phyloP scores from a whole-genome alignment of 2,113 vertebrate species.

The Serinus canaria region DNA sequence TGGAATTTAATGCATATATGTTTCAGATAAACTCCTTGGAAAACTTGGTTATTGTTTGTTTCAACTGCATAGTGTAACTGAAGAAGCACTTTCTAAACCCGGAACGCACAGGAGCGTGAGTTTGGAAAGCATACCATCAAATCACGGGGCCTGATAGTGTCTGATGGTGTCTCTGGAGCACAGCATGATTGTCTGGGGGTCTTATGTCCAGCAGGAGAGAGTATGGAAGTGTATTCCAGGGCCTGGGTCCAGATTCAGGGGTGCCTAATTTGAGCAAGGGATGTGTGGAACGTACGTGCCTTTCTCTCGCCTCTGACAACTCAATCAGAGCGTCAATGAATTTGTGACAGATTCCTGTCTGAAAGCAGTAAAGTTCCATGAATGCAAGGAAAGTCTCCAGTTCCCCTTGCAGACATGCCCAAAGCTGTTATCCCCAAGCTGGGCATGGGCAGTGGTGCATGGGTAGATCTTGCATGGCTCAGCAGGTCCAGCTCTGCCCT shows the following conservation, averaged over 20 bases:
- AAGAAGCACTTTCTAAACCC: background rate
- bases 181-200: background rate
- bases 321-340: background rate
- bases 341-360: background rate
- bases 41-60: background rate
- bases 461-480: fast-evolving
- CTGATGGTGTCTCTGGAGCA: background rate
- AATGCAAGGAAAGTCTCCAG: fast-evolving
- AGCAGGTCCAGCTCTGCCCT: background rate
- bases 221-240: background rate
- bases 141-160: background rate
- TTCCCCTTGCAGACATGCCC: background rate
- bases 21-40: background rate
- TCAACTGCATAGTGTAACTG: background rate
- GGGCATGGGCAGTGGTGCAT: fast-evolving
- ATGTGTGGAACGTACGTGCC: fast-evolving
- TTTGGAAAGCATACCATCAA: fast-evolving
- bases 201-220: background rate
- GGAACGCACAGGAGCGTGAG: background rate
- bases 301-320: fast-evolving
- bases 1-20: background rate
- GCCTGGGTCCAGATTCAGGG: background rate
- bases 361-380: background rate
- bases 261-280: background rate
- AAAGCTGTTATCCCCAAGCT: background rate